Percentiles rank a stretch among this genome's conserved stretches.
Conservation (phyloP, 2,797 vertebrate genomes). For the Lithobates sylvaticus region DNA sequence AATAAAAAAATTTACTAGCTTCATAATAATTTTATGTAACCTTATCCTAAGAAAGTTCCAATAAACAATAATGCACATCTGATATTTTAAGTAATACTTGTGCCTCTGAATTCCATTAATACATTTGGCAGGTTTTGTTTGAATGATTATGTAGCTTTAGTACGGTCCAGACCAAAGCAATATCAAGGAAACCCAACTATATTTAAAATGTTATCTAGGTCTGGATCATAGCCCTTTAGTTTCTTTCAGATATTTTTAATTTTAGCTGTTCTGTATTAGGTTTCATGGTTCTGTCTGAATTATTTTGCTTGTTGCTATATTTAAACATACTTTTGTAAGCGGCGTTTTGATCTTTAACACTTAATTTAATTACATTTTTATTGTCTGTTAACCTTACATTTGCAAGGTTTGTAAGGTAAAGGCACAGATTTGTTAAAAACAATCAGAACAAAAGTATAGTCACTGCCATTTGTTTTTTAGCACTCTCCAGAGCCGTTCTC, state of each 20-base stretch:
- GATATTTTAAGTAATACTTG: constrained; percentile 64
- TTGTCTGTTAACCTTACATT: not conserved
- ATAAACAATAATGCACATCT: constrained; percentile 60
- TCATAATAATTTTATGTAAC: constrained; percentile 62
- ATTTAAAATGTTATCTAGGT: constrained; percentile 64
- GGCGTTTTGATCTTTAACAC: too few species aligned
- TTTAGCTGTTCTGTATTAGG: not conserved
- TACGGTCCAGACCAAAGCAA: constrained; percentile 60
- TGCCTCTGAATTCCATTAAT: constrained; percentile 67
- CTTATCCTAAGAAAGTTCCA: constrained; percentile 66
- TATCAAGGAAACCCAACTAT: constrained; percentile 68
- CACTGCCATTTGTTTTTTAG: too few species aligned
- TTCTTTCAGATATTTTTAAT: constrained; percentile 46
- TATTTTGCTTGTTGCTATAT: constrained; percentile 6
- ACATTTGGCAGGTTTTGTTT: constrained; percentile 64
- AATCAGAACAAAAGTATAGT: too few species aligned
- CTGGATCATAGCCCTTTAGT: constrained; percentile 62
- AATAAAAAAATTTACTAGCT: constrained; percentile 63
- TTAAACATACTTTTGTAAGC: too few species aligned
- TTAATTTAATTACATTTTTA: not conserved
- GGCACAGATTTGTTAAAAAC: not conserved
- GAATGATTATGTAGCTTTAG: constrained; percentile 42
- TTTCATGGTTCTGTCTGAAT: constrained; percentile 23
- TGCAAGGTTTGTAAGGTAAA: not conserved
- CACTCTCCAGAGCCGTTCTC: too few species aligned